Percentiles rank a stretch among this genome's conserved stretches.
Conservation (phyloP, 2,113 vertebrate genomes). For the Stercorarius parasiticus region DNA sequence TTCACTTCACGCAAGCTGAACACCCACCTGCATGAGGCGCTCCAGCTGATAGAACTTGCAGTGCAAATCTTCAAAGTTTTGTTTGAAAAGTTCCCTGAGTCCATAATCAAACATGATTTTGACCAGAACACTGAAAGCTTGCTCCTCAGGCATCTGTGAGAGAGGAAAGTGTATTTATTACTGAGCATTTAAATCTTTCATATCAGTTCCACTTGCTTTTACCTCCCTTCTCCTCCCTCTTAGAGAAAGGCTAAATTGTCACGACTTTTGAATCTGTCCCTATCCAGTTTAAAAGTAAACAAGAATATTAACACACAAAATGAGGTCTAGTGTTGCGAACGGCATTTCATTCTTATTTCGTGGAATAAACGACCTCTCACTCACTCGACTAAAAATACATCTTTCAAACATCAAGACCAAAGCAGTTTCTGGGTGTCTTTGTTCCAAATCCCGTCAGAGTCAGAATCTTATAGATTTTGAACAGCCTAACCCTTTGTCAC, state of each 20-base stretch:
- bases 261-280: not conserved
- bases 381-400: not conserved
- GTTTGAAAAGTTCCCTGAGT: conserved; percentile 99
- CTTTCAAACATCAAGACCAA: not conserved
- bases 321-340: not conserved
- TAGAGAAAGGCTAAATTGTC: not conserved
- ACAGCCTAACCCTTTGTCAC: not conserved
- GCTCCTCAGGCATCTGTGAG: conserved; percentile 96
- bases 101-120: conserved; percentile 99
- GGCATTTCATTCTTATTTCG: not conserved
- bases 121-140: conserved; percentile 98
- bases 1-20: not conserved
- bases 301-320: not conserved
- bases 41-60: conserved; percentile 99
- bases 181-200: not conserved
- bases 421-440: not conserved
- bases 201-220: not conserved
- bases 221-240: not conserved
- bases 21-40: conserved; percentile 93
- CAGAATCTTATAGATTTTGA: not conserved
- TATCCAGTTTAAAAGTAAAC: not conserved
- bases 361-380: not conserved
- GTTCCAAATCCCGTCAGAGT: not conserved
- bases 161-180: not conserved
- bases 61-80: conserved; percentile 99